Evolutionary conservation across 1,140 invertebrate genomes (phyloP).

Genomic region (Periplaneta americana): DNA sequence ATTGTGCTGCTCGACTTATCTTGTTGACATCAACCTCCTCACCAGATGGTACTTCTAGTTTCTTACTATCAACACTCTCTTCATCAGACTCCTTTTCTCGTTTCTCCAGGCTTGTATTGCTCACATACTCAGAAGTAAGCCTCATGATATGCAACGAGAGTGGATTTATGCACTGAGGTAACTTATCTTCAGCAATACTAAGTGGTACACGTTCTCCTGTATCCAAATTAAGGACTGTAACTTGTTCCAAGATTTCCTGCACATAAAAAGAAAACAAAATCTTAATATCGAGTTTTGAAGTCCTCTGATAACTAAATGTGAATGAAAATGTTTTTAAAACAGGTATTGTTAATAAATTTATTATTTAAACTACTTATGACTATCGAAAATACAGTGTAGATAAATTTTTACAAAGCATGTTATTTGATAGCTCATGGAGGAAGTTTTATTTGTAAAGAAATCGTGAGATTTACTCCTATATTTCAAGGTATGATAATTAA

Average conservation of each 20-base stretch:
- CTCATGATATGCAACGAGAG: slow-evolving; percentile 93
- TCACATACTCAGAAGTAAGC: slow-evolving; percentile 83
- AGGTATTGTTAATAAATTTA: not conserved
- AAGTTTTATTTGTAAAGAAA: too few relatives aligned
- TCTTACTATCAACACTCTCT: slow-evolving; percentile 74
- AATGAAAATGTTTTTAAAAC: too few relatives aligned
- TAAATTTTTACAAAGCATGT: too few relatives aligned
- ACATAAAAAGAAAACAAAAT: slow-evolving; percentile 22
- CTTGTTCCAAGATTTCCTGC: slow-evolving; percentile 85
- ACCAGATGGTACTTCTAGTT: slow-evolving; percentile 51
- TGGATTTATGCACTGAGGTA: slow-evolving; percentile 87
- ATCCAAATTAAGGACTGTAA: slow-evolving; percentile 89
- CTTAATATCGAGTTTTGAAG: too few relatives aligned
- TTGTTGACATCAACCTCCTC: slow-evolving; percentile 42
- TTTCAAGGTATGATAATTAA: too few relatives aligned
- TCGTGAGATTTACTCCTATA: too few relatives aligned
- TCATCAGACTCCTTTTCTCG: slow-evolving; percentile 71
- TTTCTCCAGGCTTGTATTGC: slow-evolving; percentile 65
- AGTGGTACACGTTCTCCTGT: slow-evolving; percentile 86
- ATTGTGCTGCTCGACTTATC: slow-evolving; percentile 52
- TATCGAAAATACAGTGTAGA: too few relatives aligned
- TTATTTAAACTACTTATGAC: too few relatives aligned
- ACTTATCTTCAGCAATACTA: slow-evolving; percentile 83
- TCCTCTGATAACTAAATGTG: too few relatives aligned
- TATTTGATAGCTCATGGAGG: too few relatives aligned